Evolutionary conservation across 2,113 vertebrate species (phyloP), one percentile per base, ranked within the genome.

Genomic region (Syrrhaptes paradoxus): DNA sequence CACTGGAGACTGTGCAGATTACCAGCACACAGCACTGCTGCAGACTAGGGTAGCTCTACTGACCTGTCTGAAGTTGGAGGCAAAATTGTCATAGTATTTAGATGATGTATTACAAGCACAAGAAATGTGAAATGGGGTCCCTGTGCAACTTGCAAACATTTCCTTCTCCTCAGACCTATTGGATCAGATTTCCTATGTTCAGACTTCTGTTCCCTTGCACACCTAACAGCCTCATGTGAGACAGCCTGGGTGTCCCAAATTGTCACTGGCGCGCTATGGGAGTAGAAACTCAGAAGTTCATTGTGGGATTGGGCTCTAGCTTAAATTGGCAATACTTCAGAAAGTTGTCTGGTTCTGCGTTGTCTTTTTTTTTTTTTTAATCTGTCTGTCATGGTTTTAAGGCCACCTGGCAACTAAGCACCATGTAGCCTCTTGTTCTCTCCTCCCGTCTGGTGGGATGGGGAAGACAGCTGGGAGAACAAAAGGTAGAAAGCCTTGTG

Each of bases 91-190:
- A 2, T 55, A 49, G 48, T 72, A 66, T 65, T 74, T 76, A 31
- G 66, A 55, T 91, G 93, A 93, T 93, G 34, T 71, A 66, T 95
- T 65, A 58, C 41, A 82, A 77, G 74, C 87, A 55, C 54, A 59
- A 59, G 85, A 78, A 75, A 55, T 88, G 34, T 91, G 78, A 93
- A 83, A 93, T 55, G 73, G 54, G 34, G 59, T 43, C 67, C 72
- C 31, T 76, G 46, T 87, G 78, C 51, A 62, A 62, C 81, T 85
- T 3, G 1, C 45, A 91, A 34, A 67, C 63, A 91, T 95, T 87
- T 92, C 51, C 67, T 67, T 91, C 89, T 83, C 66, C 36, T 82
- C 5, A 1, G 21, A 91, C 41, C 84, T 78, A 65, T 22, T 85
- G 70, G 57, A 90, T 95, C 87, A 85, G 20, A 85, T 95, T 52